Evolutionary conservation across 2,888 invertebrate species (phyloP), one percentile per base, ranked within the genome.

Genomic region (Chromoteleia sp.): DNA sequence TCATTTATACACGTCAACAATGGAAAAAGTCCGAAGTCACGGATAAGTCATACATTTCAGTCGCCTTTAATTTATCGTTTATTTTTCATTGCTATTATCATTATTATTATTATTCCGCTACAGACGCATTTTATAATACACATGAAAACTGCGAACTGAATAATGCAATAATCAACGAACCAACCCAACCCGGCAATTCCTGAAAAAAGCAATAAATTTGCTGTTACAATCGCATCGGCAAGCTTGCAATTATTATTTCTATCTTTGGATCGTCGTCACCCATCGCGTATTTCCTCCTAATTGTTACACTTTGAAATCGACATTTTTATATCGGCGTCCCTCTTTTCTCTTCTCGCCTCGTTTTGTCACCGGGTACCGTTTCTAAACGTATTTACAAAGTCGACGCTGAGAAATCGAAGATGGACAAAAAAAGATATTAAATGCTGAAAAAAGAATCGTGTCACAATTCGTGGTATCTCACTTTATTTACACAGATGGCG

Each of bases 401-500:
- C 76, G 48, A 54, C 45, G 76, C 54, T 48, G 39, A 15, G 61
- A 45, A 76, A 76, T 39, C 59, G 52, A 76, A 54, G 54, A 36
- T 56, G 56, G 8, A 74, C 63, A 54, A 61, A 59, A 68, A 21
- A 8, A 4, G 58, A 54, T 8, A 29, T 25, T 48, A 45, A 15
- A 21, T 19, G 21, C 5, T 0, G 10, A 30, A 41, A 17, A 25
- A 67, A 67, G 33, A 67, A 48, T 36, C 21, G 41, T 45, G 54
- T 56, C 74, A 65, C 74, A 8, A 36, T 70, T 70, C 63, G 30
- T 63, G 77, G 70, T 70, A 39, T 43, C 43, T 30, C 36, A 54
- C 41, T 50, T 19, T 77, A 77, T 77, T 77, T 77, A 77, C 77
- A 70, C 76, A 76, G 76, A 61, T 70, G 76, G 33, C 41, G 43